Base-by-base conservation (phyloP, 2,888 invertebrate species). In the Trissolcus japonicus region DNA sequence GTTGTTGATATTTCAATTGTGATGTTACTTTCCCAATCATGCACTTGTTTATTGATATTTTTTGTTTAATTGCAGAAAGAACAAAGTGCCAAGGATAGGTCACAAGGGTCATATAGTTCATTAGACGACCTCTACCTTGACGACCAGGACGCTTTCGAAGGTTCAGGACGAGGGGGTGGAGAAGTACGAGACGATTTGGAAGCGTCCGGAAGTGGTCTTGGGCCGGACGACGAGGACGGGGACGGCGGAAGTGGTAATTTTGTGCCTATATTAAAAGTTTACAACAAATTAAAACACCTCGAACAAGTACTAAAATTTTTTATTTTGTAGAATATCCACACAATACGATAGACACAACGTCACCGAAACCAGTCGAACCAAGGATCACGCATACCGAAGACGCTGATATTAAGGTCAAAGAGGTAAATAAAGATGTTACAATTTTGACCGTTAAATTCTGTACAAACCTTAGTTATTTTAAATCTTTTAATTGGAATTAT, bases 131-230 rank as follows among this genome's bases (percentile, higher is more conserved):
- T 94, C 83, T 94, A 94, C 90, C 92, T 94, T 87, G 95, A 95
- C 90, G 94, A 94, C 90, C 88, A 89, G 76, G 95, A 94, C 85
- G 92, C 91, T 84, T 92, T 94, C 85, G 95, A 95, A 87, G 93
- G 93, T 76, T 93, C 93, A 83, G 93, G 93, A 82, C 90, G 90
- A 69, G 92, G 91, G 81, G 91, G 91, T 82, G 92, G 92, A 79
- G 93, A 93, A 90, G 92, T 94, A 91, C 93, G 92, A 87, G 92
- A 93, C 89, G 95, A 95, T 90, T 90, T 93, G 82, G 95, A 95
- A 91, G 94, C 95, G 86, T 95, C 95, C 86, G 96, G 96, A 84
- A 95, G 95, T 88, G 96, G 96, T 80, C 94, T 93, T 91, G 95
- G 95, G 81, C 94, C 94, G 79, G 94, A 94, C 91, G 95, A 95